Base-by-base conservation (phyloP, 2,797 vertebrate species). In the Coccyzus lansbergi region DNA sequence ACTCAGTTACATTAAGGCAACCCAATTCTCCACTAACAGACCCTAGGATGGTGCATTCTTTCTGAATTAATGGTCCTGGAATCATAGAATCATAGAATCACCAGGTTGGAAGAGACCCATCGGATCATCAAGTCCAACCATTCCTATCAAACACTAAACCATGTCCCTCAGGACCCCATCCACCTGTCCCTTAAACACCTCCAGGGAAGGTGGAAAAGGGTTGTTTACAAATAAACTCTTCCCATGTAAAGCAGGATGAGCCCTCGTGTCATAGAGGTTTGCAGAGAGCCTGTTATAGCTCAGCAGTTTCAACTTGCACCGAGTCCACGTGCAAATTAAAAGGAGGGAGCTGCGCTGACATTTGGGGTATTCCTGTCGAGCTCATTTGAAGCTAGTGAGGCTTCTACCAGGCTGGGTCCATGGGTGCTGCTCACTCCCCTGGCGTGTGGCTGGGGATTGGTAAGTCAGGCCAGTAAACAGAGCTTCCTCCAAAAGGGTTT, bases 401-500 rank as follows among this genome's bases (percentile, higher is more conserved):
- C 78, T 94, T 94, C 93, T 96, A 48, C 33, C 0, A 4, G 87
- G 83, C 83, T 95, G 93, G 88, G 88, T 94, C 87, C 21, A 0
- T 52, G 80, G 1, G 0, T 1, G 3, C 58, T 0, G 46, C 81
- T 91, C 90, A 95, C 77, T 29, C 11, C 60, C 67, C 56, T 94
- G 94, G 94, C 95, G 96, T 90, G 94, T 21, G 52, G 81, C 85
- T 0, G 31, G 58, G 68, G 75, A 56, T 94, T 40, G 81, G 92
- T 56, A 74, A 89, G 95, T 83, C 15, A 2, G 91, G 85, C 85
- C 94, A 94, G 92, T 88, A 70, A 68, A 42, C 22, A 93, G 81
- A 74, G 56, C 90, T 92, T 87, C 78, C 88, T 94, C 60, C 90
- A 77, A 88, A 94, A 94, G 29, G 59, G 84, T 64, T 64, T 96